Conservation (phyloP, 2,113 vertebrate species). For the Varanus salvator region DNA sequence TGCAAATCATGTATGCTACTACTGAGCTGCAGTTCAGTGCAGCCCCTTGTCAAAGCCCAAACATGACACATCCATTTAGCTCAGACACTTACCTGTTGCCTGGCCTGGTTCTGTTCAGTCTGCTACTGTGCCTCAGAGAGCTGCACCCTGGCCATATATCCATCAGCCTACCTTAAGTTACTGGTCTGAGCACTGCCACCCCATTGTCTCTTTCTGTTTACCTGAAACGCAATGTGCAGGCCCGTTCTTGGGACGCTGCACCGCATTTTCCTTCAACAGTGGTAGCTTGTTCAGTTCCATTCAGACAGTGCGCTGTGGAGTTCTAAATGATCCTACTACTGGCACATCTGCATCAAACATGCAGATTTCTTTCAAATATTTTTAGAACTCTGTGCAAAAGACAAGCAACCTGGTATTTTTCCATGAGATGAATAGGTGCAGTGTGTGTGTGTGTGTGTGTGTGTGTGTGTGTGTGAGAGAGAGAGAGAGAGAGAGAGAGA, state of each 20-base stretch:
- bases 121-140: neutral
- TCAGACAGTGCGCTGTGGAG: conserved; percentile 27
- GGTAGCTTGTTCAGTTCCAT: conserved; percentile 44
- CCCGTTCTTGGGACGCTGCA: conserved; percentile 53
- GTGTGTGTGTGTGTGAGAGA: too few species aligned
- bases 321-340: conserved; percentile 49
- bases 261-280: neutral
- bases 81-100: neutral
- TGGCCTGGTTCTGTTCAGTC: neutral
- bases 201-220: conserved; percentile 61
- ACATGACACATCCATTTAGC: neutral
- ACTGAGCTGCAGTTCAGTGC: neutral
- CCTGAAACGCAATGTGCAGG: conserved; percentile 33
- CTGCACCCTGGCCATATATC: too few species aligned
- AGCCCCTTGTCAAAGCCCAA: neutral
- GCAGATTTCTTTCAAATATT: conserved; percentile 49
- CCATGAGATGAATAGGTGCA: conserved; percentile 33
- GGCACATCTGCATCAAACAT: conserved; percentile 30
- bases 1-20: neutral
- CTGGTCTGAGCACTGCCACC: conserved; percentile 5
- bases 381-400: conserved; percentile 35
- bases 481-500: neutral
- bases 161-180: neutral
- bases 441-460: neutral
- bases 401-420: conserved; percentile 53